Evolutionary conservation across 2,113 vertebrate genomes (phyloP).

Genomic region (Amazona vittata): DNA sequence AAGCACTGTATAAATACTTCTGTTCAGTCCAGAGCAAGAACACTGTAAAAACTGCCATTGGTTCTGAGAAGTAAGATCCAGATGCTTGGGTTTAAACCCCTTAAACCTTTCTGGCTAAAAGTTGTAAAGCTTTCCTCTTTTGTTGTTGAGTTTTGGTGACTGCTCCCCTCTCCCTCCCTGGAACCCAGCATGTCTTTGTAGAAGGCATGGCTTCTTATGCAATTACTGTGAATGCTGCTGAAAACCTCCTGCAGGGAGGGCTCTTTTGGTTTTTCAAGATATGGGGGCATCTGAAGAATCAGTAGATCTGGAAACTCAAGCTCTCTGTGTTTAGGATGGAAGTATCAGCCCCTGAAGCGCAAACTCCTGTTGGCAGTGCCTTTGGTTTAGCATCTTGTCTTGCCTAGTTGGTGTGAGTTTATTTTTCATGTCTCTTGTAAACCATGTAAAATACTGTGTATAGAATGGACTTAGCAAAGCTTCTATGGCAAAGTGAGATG

Average conservation of each 20-base stretch:
- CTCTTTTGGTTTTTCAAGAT: constrained; percentile 5
- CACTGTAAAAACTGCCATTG: not conserved
- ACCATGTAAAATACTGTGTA: constrained; percentile 68
- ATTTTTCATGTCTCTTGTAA: constrained; percentile 56
- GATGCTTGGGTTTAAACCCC: not conserved
- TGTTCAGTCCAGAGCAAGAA: not conserved
- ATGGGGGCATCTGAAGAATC: constrained; percentile 6
- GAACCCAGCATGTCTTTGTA: constrained; percentile 68
- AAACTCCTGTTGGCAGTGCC: constrained; percentile 73
- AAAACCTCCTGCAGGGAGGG: constrained; percentile 56
- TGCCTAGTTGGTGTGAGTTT: constrained; percentile 27
- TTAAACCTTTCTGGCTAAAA: not conserved
- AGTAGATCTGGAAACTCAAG: not conserved
- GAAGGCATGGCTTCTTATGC: constrained; percentile 74
- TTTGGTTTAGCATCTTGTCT: constrained; percentile 61
- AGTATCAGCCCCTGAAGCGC: constrained; percentile 4
- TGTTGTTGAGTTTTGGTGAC: not conserved
- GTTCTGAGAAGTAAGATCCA: not conserved
- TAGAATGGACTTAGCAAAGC: constrained; percentile 65
- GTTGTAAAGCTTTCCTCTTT: not conserved
- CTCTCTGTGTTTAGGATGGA: not conserved
- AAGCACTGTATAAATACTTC: constrained; percentile 15
- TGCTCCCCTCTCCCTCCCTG: not conserved
- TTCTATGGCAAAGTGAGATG: constrained; percentile 70
- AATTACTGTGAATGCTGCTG: constrained; percentile 77